Conservation (phyloP, 2,113 vertebrate genomes). For the Pygoscelis adeliae region DNA sequence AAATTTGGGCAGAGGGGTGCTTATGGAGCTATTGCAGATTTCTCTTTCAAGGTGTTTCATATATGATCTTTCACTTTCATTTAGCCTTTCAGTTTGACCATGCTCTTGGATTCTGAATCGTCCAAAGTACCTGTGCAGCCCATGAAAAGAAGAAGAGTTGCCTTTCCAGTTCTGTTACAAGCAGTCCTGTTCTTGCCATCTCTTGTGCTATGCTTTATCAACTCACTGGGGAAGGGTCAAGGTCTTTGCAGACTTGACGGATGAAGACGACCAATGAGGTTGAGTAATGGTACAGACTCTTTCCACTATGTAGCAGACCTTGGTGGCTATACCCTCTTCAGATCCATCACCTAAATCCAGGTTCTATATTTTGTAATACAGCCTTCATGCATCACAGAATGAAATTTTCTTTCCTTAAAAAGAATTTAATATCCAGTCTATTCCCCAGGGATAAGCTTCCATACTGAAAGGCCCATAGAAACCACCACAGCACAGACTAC, state of each 20-base stretch:
- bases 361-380: not conserved
- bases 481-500: not conserved
- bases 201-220: not conserved
- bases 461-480: not conserved
- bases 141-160: not conserved
- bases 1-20: not conserved
- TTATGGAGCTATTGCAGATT: not conserved
- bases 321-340: not conserved
- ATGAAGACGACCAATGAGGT: not conserved
- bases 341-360: not conserved
- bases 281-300: not conserved
- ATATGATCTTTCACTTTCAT: not conserved
- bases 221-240: not conserved
- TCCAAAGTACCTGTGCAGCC: not conserved
- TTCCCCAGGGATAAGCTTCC: no score
- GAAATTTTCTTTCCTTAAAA: no score
- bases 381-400: not conserved
- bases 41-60: not conserved
- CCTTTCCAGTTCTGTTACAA: not conserved
- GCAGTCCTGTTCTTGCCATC: not conserved
- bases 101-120: not conserved
- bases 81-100: not conserved
- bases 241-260: not conserved
- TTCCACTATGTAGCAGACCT: not conserved
- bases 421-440: no score